Conservation (phyloP, 53 echinoderm and acorn worm species). For the Zoroaster sp. region DNA sequence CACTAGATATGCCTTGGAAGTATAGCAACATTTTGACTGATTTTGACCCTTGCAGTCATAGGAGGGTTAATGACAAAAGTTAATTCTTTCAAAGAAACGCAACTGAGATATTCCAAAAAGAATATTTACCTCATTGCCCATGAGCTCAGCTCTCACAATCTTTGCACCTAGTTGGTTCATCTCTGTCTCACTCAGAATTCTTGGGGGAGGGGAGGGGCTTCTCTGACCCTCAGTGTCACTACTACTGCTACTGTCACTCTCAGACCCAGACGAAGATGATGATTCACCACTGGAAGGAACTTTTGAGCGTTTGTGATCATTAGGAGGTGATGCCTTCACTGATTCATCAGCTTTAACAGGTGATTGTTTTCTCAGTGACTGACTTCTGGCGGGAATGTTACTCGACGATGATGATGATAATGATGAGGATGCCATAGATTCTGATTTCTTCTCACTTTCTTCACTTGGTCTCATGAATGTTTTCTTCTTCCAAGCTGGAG, state of each 20-base stretch:
- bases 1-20: no score
- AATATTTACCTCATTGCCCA: slow-evolving; percentile 90
- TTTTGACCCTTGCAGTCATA: no score
- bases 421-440: background rate
- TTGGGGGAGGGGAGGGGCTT: slow-evolving; percentile 59
- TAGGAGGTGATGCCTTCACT: background rate
- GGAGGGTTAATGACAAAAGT: no score
- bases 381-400: no score
- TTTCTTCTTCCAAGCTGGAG: slow-evolving; percentile 68
- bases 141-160: slow-evolving; percentile 90
- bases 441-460: background rate
- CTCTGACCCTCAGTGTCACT: background rate
- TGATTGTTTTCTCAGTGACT: slow-evolving; percentile 55
- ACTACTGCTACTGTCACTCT: slow-evolving; percentile 28
- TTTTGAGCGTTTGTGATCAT: background rate
- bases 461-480: slow-evolving; percentile 70
- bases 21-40: no score
- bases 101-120: background rate
- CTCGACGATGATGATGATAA: background rate
- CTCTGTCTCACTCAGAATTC: slow-evolving; percentile 76
- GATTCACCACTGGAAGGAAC: slow-evolving; percentile 1
- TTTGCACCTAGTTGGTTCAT: slow-evolving; percentile 98
- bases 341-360: slow-evolving; percentile 21
- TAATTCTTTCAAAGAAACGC: background rate
- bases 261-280: slow-evolving; percentile 32